These are phyloP conservation scores for Mormyrops attenuatus DNA, from an alignment of 2,797 vertebrate species.

Conservation along the genomic window DNA sequence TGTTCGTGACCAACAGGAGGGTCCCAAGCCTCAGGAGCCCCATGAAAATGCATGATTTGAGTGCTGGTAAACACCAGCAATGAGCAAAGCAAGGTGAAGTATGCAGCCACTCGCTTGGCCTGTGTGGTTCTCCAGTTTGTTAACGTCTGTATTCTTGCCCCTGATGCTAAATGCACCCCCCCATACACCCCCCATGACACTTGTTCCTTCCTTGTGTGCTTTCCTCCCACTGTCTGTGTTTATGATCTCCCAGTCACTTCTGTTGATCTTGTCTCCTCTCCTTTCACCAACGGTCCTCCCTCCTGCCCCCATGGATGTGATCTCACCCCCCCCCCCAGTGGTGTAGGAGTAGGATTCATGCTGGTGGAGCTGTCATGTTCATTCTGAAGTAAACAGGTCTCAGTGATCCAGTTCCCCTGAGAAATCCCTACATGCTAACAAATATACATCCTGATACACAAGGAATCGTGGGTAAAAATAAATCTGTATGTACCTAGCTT, in stretches of 20 bases:
- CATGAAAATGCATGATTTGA: not conserved
- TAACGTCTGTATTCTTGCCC: not conserved
- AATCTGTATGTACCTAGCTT: not conserved
- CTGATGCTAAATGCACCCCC: not conserved
- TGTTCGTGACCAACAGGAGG: not conserved
- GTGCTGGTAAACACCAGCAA: not conserved
- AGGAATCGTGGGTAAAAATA: not conserved
- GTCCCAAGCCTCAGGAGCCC: not conserved
- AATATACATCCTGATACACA: not conserved
- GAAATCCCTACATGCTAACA: not conserved
- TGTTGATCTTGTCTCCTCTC: not conserved
- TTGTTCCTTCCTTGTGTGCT: not conserved
- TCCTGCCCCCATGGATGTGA: not conserved
- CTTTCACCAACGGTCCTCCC: not conserved
- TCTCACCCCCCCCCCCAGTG: not conserved
- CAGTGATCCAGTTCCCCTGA: not conserved
- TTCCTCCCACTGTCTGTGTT: not conserved
- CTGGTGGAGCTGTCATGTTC: not conserved
- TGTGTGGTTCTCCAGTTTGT: not conserved
- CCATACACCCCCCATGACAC: not conserved
- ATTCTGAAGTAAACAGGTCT: not conserved
- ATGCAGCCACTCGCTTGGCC: not conserved
- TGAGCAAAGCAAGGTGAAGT: not conserved
- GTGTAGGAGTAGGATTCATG: not conserved
- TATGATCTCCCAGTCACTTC: not conserved